Conservation (phyloP, 2,797 vertebrate genomes). For the Hirundo rustica region DNA sequence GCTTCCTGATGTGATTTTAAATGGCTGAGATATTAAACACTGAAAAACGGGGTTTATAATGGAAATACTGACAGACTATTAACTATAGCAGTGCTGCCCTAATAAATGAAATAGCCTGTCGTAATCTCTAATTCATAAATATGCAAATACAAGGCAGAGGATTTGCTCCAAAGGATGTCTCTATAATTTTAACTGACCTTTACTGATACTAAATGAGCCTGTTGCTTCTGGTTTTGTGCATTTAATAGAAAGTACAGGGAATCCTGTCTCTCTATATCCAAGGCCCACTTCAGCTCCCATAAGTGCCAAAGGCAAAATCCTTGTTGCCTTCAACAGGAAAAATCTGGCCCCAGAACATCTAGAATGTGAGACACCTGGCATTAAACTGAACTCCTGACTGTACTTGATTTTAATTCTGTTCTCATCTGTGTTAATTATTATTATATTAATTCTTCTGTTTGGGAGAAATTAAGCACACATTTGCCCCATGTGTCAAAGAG, state of each 20-base stretch:
- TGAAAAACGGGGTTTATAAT: constrained; percentile 82
- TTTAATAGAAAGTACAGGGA: constrained; percentile 66
- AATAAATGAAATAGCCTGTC: constrained; percentile 82
- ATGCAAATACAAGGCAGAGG: constrained; percentile 81
- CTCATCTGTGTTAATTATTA: constrained; percentile 75
- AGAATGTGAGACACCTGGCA: constrained; percentile 65
- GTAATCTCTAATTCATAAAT: constrained; percentile 84
- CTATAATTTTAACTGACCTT: constrained; percentile 85
- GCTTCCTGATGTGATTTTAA: constrained; percentile 78
- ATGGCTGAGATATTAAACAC: constrained; percentile 78
- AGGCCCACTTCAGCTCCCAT: neutral
- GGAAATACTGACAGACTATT: constrained; percentile 84
- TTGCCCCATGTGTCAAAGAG: constrained; percentile 72
- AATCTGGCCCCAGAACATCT: constrained; percentile 37
- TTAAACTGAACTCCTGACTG: constrained; percentile 67
- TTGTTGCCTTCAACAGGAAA: neutral
- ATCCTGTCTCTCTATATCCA: constrained; percentile 36
- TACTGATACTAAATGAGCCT: constrained; percentile 79
- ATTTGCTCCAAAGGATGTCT: constrained; percentile 83
- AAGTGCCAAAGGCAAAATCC: neutral
- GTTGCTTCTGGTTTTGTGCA: constrained; percentile 77
- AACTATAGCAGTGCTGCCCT: constrained; percentile 77
- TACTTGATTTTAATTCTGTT: constrained; percentile 71
- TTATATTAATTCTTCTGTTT: constrained; percentile 73
- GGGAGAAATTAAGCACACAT: constrained; percentile 68